phyloP scores from a whole-genome alignment of 1,140 invertebrate genomes.

The Diorhabda carinulata region DNA sequence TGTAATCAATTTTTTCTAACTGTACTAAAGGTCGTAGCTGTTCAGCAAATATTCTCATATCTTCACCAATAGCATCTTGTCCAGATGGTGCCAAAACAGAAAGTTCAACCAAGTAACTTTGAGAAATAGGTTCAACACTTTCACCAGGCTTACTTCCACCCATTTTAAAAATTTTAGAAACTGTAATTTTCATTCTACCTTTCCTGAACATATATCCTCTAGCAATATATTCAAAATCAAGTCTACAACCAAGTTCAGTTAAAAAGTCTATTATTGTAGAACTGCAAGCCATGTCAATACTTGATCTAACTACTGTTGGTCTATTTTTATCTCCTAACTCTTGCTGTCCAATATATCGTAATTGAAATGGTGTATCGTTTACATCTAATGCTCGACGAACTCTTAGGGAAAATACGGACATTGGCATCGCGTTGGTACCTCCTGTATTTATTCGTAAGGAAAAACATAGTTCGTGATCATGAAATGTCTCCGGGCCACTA shows the following conservation, averaged over 20 bases:
- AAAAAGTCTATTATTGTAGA: constrained; percentile 88
- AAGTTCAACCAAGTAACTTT: constrained; percentile 91
- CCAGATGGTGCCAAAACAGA: constrained; percentile 88
- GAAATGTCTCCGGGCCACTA: constrained; percentile 82
- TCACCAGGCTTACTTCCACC: constrained; percentile 62
- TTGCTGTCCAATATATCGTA: constrained; percentile 85
- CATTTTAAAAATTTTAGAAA: constrained; percentile 92
- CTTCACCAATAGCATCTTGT: constrained; percentile 91
- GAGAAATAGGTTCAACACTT: constrained; percentile 78
- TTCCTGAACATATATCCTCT: constrained; percentile 95
- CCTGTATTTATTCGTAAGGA: constrained; percentile 33
- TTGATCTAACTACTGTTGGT: constrained; percentile 84
- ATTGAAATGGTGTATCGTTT: constrained; percentile 77
- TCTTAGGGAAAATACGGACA: constrained; percentile 54
- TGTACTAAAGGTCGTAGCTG: constrained; percentile 88
- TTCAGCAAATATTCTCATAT: constrained; percentile 93
- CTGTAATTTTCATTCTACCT: constrained; percentile 94
- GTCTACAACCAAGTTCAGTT: constrained; percentile 81
- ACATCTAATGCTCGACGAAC: constrained; percentile 75
- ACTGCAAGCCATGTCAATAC: constrained; percentile 87
- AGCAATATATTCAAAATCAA: constrained; percentile 92
- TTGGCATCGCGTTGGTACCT: constrained; percentile 29
- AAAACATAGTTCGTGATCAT: constrained; percentile 69
- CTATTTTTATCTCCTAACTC: constrained; percentile 85
- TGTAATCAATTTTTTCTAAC: constrained; percentile 88